Percentiles rank a stretch among this genome's conserved stretches.
Conservation (phyloP, 2,888 invertebrate genomes). For the Ormyrus pomaceus region DNA sequence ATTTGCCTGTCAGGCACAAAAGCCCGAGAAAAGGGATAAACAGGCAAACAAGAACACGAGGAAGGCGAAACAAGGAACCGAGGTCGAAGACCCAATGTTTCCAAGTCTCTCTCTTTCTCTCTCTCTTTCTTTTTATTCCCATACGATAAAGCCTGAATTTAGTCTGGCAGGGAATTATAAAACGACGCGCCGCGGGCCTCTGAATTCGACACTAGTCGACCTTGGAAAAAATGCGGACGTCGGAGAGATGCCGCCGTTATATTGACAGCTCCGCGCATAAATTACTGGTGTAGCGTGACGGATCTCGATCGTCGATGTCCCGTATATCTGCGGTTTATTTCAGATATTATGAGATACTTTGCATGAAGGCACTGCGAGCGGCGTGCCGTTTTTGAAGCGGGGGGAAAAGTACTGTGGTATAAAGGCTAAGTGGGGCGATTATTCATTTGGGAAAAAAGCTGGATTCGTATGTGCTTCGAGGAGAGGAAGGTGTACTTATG, state of each 20-base stretch:
- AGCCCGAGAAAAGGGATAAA: not conserved
- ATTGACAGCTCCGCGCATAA: constrained; percentile 20
- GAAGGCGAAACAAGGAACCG: not conserved
- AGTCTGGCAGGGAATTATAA: constrained; percentile 4
- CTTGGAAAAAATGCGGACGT: constrained; percentile 68
- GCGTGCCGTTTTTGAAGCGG: too few species aligned
- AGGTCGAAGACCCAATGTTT: constrained; percentile 28
- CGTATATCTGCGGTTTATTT: not conserved
- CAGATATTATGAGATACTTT: too few species aligned
- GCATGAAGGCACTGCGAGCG: too few species aligned
- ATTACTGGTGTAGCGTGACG: constrained; percentile 29
- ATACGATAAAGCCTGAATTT: constrained; percentile 16
- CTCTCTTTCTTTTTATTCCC: not conserved
- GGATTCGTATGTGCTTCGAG: too few species aligned
- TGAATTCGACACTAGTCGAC: constrained; percentile 61
- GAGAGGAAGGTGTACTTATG: too few species aligned
- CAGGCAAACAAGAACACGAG: not conserved
- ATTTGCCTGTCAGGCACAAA: not conserved
- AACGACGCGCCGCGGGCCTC: constrained; percentile 5
- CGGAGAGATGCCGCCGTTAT: constrained; percentile 32
- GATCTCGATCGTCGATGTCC: constrained; percentile 1
- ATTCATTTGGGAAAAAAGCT: too few species aligned
- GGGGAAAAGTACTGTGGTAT: too few species aligned
- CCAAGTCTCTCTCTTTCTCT: not conserved
- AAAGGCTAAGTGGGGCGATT: too few species aligned